Evolutionary conservation across 2,797 vertebrate genomes (phyloP), one percentile per base, ranked within the genome.

Genomic region (Pyrocephalus nanus): DNA sequence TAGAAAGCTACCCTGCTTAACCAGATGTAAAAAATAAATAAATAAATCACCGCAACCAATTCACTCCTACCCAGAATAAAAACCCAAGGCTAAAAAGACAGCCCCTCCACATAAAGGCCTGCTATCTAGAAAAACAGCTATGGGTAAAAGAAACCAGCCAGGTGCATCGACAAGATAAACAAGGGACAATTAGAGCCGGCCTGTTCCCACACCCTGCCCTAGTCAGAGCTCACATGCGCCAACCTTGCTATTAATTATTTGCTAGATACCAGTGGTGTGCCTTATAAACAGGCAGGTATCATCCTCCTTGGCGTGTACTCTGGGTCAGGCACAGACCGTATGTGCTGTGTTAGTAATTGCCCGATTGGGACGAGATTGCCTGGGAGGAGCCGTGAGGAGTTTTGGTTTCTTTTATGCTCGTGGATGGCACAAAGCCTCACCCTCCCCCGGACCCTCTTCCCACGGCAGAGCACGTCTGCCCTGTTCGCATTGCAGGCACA

Each of bases 151-250:
- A 96, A 84, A 78, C 87, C 53, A 79, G 74, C 77, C 64, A 48
- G 71, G 91, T 76, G 75, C 77, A 94, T 73, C 86, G 71, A 79
- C 80, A 60, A 91, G 92, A 97, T 96, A 97, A 96, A 96, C 78
- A 96, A 88, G 91, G 42, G 67, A 91, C 94, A 97, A 96, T 96
- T 95, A 96, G 43, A 95, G 47, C 16, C 64, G 3, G 92, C 66
- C 90, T 66, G 73, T 66, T 96, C 81, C 94, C 96, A 94, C 91
- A 70, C 94, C 96, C 96, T 93, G 89, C 86, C 69, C 92, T 94
- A 89, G 83, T 95, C 95, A 93, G 79, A 72, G 74, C 91, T 86
- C 89, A 86, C 80, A 75, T 45, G 62, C 34, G 29, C 83, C 82
- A 92, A 77, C 80, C 42, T 42, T 72, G 62, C 88, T 93, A 89